These are phyloP conservation scores for Baryphthengus martii DNA, from an alignment of 2,113 vertebrate species.

Conservation along the genomic window DNA sequence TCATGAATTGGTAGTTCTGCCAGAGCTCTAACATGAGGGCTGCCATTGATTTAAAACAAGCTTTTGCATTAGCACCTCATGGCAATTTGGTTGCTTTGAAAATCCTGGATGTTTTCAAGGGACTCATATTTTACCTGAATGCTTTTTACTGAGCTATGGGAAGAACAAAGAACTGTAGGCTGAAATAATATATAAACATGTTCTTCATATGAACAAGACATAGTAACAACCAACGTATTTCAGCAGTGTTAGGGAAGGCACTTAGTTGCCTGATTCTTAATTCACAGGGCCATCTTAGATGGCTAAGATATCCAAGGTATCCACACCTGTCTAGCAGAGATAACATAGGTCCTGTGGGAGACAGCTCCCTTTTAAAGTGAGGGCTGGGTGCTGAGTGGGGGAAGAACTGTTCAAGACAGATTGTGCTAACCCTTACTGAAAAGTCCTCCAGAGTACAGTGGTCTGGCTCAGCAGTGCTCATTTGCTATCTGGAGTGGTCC, in stretches of 20 bases:
- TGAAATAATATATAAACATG: background rate
- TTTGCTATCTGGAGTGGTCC: background rate
- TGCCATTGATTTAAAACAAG: background rate
- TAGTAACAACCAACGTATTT: background rate
- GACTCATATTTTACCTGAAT: background rate
- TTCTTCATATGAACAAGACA: background rate
- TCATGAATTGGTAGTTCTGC: background rate
- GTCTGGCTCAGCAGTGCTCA: background rate
- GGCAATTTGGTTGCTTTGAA: background rate
- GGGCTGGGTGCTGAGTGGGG: accelerated
- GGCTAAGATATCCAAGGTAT: background rate
- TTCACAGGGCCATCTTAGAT: background rate
- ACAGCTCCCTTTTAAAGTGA: background rate
- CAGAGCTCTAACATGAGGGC: background rate
- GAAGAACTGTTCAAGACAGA: background rate
- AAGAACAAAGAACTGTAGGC: background rate
- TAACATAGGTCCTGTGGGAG: background rate
- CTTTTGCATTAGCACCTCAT: background rate
- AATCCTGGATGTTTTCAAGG: background rate
- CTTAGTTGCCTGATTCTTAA: background rate
- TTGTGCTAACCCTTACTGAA: background rate
- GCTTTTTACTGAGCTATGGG: background rate
- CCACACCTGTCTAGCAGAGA: background rate
- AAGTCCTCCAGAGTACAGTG: background rate
- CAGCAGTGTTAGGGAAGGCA: background rate